Evolutionary conservation across 2,113 vertebrate species (phyloP).

Genomic region (Phylloscopus trochiloides): DNA sequence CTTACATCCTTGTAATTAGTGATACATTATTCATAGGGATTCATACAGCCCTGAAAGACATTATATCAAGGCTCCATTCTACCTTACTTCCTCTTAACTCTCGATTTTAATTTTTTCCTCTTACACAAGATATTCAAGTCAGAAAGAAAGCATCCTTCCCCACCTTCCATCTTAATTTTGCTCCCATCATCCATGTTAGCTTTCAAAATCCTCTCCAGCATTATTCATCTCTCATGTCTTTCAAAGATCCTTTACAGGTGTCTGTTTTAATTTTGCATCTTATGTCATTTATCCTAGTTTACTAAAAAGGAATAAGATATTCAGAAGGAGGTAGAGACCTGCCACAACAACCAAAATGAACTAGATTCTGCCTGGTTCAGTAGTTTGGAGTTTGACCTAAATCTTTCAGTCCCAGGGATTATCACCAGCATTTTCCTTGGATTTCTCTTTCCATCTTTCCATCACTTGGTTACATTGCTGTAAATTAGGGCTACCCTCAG

Average conservation of each 20-base stretch:
- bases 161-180: neutral
- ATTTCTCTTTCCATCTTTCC: neutral
- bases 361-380: neutral
- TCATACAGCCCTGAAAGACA: neutral
- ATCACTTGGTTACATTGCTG: neutral
- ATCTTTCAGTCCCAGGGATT: neutral
- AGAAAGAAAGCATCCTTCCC: neutral
- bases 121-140: neutral
- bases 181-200: fast-evolving
- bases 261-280: neutral
- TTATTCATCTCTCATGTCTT: neutral
- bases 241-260: neutral
- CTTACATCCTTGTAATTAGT: constrained; percentile 8
- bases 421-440: neutral
- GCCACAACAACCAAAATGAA: neutral
- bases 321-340: neutral
- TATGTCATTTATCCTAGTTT: neutral
- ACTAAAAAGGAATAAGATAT: neutral
- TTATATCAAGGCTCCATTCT: neutral
- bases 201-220: neutral
- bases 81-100: neutral
- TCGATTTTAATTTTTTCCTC: neutral
- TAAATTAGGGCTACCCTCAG: neutral
- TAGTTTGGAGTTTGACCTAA: neutral
- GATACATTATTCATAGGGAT: neutral